phyloP scores from a whole-genome alignment of 2,113 vertebrate genomes.

The Egretta garzetta region DNA sequence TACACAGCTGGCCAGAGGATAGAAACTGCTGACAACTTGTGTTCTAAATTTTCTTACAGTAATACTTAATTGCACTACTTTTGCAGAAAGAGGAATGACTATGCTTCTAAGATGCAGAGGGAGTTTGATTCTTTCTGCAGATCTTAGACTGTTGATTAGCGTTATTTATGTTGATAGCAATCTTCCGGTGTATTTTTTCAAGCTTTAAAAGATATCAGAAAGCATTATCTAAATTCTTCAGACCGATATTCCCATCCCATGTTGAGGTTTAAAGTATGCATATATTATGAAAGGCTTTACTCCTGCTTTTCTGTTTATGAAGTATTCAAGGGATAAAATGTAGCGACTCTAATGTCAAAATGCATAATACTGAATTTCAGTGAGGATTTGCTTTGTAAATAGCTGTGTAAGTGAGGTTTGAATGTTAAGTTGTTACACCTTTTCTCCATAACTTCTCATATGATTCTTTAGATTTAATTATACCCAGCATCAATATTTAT shows the following conservation, averaged over 20 bases:
- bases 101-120: neutral
- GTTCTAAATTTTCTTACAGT: neutral
- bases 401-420: neutral
- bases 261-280: neutral
- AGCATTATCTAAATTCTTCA: neutral
- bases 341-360: neutral
- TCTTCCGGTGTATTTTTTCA: neutral
- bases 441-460: neutral
- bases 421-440: neutral
- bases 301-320: neutral
- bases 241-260: neutral
- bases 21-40: neutral
- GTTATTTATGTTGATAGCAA: neutral
- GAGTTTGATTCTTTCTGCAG: neutral
- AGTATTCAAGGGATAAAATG: neutral
- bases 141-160: neutral
- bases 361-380: neutral
- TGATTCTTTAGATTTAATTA: neutral
- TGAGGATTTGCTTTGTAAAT: neutral
- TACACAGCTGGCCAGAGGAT: neutral
- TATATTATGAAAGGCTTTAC: neutral
- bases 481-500: neutral
- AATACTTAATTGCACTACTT: neutral
- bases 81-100: neutral
- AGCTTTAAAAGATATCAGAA: neutral